phyloP scores from a whole-genome alignment of 2,888 invertebrate genomes.

The Eristalis intricaria region DNA sequence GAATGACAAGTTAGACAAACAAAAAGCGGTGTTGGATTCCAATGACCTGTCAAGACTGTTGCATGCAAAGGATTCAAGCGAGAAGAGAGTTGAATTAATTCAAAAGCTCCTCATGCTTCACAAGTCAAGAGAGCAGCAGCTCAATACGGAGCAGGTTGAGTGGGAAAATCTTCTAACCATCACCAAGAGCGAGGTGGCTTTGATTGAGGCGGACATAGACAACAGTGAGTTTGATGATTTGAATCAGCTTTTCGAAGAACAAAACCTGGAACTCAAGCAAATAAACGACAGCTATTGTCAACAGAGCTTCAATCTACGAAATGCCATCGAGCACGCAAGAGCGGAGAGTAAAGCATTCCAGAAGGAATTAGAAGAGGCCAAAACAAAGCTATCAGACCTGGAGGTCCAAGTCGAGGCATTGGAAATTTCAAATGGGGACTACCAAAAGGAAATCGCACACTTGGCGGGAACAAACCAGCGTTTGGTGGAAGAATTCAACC shows the following conservation, averaged over 20 bases:
- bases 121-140: constrained; percentile 75
- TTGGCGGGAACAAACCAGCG: constrained; percentile 54
- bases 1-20: neutral
- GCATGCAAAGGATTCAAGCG: constrained; percentile 2
- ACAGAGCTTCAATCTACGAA: constrained; percentile 11
- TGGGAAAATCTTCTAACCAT: constrained; percentile 77
- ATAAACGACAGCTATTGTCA: constrained; percentile 74
- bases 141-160: constrained; percentile 76
- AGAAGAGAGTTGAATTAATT: constrained; percentile 73
- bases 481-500: constrained; percentile 53
- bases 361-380: constrained; percentile 57
- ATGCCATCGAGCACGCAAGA: neutral
- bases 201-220: constrained; percentile 74
- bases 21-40: neutral
- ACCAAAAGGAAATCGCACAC: constrained; percentile 51
- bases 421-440: constrained; percentile 32
- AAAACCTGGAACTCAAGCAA: constrained; percentile 76
- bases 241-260: constrained; percentile 77
- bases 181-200: constrained; percentile 74
- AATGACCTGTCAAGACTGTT: neutral
- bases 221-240: constrained; percentile 76
- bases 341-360: constrained; percentile 73
- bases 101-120: constrained; percentile 76
- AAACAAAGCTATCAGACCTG: constrained; percentile 15
- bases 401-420: constrained; percentile 38